Percentiles rank a stretch among this genome's conserved stretches.
These are phyloP conservation scores for Heptranchias perlo DNA, from an alignment of 2,113 vertebrate genomes.

Conservation along the genomic window DNA sequence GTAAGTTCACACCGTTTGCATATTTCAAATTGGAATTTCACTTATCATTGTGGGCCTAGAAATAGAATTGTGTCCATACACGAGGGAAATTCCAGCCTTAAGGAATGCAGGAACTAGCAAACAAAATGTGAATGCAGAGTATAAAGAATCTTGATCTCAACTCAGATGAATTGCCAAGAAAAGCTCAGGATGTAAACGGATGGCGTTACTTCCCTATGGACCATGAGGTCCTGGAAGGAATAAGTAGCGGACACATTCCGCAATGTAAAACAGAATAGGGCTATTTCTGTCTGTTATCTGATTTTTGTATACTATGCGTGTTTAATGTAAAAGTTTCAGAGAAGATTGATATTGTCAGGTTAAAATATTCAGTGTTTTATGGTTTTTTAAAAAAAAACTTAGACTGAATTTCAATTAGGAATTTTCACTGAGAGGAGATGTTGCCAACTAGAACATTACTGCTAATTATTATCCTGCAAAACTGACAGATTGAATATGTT, in stretches of 20 bases:
- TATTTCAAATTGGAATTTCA: not conserved
- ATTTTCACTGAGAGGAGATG: not conserved
- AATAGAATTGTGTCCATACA: not conserved
- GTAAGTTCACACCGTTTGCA: not conserved
- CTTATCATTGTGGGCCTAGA: not conserved
- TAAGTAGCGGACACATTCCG: not conserved
- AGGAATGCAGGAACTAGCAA: not conserved
- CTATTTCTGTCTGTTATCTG: not conserved
- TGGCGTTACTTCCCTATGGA: not conserved
- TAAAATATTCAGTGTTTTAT: slow-evolving; percentile 17
- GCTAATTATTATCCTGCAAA: slow-evolving; percentile 29
- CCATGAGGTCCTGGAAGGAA: not conserved
- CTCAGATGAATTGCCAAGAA: not conserved
- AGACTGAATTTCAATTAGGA: slow-evolving; percentile 25
- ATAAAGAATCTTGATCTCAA: not conserved
- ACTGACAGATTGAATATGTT: slow-evolving; percentile 15
- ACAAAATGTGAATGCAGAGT: not conserved
- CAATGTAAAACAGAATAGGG: not conserved
- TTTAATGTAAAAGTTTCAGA: slow-evolving; percentile 12
- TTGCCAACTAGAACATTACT: slow-evolving; percentile 11
- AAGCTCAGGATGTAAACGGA: not conserved
- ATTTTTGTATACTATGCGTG: not conserved
- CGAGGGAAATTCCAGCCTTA: not conserved
- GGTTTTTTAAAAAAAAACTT: not conserved
- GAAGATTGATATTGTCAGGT: not conserved